Percentiles rank a stretch among this genome's conserved stretches.
Conservation (phyloP, 2,113 vertebrate genomes). For the Lagopus leucura region DNA sequence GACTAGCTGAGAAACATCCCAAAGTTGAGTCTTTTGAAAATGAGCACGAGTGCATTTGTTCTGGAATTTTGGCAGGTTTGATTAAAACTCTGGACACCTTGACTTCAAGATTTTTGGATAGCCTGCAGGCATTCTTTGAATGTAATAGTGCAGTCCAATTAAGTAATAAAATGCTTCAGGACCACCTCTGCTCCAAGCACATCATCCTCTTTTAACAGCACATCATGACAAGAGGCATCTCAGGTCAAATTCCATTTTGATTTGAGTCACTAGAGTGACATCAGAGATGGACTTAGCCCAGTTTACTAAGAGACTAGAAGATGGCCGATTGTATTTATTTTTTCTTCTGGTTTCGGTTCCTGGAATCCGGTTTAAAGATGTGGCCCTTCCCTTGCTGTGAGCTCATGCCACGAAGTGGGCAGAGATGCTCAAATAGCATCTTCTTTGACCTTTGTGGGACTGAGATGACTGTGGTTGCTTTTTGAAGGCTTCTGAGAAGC, state of each 20-base stretch:
- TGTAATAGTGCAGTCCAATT: background rate
- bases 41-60: background rate
- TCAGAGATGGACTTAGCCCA: constrained; percentile 23
- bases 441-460: constrained; percentile 30
- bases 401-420: background rate
- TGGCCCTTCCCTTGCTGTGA: background rate
- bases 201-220: background rate
- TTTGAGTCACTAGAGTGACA: constrained; percentile 53
- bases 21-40: background rate
- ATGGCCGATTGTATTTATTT: background rate
- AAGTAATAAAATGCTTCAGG: background rate
- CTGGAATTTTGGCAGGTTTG: background rate
- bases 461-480: background rate
- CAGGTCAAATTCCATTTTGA: background rate
- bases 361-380: background rate
- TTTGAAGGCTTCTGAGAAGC: constrained; percentile 33
- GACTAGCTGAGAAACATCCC: background rate
- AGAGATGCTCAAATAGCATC: background rate
- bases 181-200: background rate
- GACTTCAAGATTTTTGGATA: background rate
- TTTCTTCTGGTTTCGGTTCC: constrained; percentile 4
- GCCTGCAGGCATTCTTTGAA: constrained; percentile 9
- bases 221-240: constrained; percentile 10
- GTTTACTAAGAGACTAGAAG: background rate
- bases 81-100: background rate